Conservation (phyloP, 2,113 vertebrate genomes). For the Salvelinus alpinus region DNA sequence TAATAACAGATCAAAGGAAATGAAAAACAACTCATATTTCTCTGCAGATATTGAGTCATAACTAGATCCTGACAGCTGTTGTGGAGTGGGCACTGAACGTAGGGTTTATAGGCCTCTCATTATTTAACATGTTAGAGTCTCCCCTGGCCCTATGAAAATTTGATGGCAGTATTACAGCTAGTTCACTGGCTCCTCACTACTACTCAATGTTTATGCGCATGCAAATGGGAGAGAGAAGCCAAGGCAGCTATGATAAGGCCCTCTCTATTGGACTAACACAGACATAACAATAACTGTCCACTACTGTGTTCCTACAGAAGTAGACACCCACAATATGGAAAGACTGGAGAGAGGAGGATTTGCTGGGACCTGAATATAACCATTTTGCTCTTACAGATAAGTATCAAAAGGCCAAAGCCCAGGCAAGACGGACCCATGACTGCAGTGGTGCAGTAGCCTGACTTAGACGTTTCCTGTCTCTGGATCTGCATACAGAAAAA, state of each 20-base stretch:
- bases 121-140: slow-evolving; percentile 70
- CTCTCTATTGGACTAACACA: slow-evolving; percentile 25
- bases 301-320: slow-evolving; percentile 33
- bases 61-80: slow-evolving; percentile 58
- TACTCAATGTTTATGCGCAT: slow-evolving; percentile 47
- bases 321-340: slow-evolving; percentile 18
- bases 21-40: slow-evolving; percentile 55
- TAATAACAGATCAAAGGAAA: slow-evolving; percentile 31
- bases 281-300: slow-evolving; percentile 19
- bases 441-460: slow-evolving; percentile 55
- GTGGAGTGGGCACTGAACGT: slow-evolving; percentile 53
- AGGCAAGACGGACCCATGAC: slow-evolving; percentile 33
- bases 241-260: neutral
- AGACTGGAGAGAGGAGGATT: slow-evolving; percentile 22
- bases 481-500: slow-evolving; percentile 82
- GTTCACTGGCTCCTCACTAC: slow-evolving; percentile 54
- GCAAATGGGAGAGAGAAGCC: slow-evolving; percentile 39
- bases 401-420: slow-evolving; percentile 18
- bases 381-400: neutral
- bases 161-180: slow-evolving; percentile 57
- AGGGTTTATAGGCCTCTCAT: slow-evolving; percentile 65
- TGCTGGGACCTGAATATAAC: slow-evolving; percentile 24
- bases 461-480: slow-evolving; percentile 43
- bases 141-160: slow-evolving; percentile 66
- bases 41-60: slow-evolving; percentile 51